Evolutionary conservation across 2,797 vertebrate species (phyloP), one percentile per base, ranked within the genome.

Genomic region (Aplochiton taeniatus): DNA sequence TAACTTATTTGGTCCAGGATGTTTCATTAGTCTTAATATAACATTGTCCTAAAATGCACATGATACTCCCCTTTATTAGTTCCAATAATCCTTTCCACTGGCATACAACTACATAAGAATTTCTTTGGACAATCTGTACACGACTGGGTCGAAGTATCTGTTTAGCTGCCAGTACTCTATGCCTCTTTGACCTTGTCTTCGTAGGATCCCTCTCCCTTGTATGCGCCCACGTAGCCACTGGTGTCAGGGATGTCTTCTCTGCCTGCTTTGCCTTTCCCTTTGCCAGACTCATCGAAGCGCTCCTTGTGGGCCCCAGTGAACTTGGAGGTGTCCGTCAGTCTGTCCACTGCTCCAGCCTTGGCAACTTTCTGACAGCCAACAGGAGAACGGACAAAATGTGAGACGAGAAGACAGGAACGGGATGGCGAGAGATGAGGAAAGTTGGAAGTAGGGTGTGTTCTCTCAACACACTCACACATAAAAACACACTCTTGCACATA

Each of bases 291-390:
- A 0, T 93, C 91, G 4, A 94, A 94, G 1, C 93, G 88, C 66
- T 92, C 92, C 81, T 92, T 92, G 75, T 94, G 93, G 1, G 89
- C 81, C 16, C 93, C 93, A 0, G 93, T 94, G 89, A 87, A 94
- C 73, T 92, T 93, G 66, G 70, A 59, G 14, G 80, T 75, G 54
- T 94, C 92, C 0, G 92, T 94, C 70, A 94, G 81, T 69, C 93
- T 79, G 70, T 92, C 90, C 83, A 93, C 89, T 0, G 92, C 92
- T 8, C 79, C 77, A 0, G 88, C 88, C 74, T 92, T 93, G 9
- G 87, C 71, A 14, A 77, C 84, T 88, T 87, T 94, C 93, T 94
- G 49, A 57, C 13, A 20, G 11, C 20, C 76, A 64, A 11, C 14
- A 45, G 5, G 11, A 14, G 66, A 63, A 17, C 20, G 17, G 10